phyloP scores from a whole-genome alignment of 37 sponge, comb jelly and placozoan genomes.

The Oscarella lobularis region DNA sequence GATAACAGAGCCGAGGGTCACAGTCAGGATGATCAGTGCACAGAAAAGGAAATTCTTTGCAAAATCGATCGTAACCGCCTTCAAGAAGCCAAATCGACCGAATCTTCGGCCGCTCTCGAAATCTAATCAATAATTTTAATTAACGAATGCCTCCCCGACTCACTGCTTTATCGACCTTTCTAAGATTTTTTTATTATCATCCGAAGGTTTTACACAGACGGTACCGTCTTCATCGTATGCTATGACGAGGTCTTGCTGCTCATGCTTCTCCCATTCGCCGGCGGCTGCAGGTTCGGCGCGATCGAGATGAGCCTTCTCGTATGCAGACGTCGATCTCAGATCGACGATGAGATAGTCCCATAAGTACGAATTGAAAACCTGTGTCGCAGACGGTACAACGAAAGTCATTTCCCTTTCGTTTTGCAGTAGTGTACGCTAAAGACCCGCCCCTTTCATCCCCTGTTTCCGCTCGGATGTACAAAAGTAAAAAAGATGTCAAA shows the following conservation, averaged over 20 bases:
- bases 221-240: not conserved
- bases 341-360: not conserved
- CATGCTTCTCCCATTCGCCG: not conserved
- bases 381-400: too few relatives aligned
- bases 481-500: too few relatives aligned
- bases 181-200: not conserved
- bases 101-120: too few relatives aligned
- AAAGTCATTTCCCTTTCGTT: too few relatives aligned
- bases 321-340: not conserved
- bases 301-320: not conserved
- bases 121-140: too few relatives aligned
- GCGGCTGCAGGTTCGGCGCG: not conserved
- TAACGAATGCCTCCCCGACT: too few relatives aligned
- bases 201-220: not conserved
- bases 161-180: too few relatives aligned
- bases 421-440: too few relatives aligned
- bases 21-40: not conserved
- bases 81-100: not conserved
- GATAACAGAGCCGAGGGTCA: not conserved
- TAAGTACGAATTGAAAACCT: not conserved
- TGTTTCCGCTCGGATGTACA: too few relatives aligned
- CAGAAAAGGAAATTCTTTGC: not conserved
- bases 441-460: too few relatives aligned
- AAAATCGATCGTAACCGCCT: not conserved
- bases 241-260: not conserved